Conservation (phyloP, 2,888 invertebrate genomes). For the Andrena trimmerana region DNA sequence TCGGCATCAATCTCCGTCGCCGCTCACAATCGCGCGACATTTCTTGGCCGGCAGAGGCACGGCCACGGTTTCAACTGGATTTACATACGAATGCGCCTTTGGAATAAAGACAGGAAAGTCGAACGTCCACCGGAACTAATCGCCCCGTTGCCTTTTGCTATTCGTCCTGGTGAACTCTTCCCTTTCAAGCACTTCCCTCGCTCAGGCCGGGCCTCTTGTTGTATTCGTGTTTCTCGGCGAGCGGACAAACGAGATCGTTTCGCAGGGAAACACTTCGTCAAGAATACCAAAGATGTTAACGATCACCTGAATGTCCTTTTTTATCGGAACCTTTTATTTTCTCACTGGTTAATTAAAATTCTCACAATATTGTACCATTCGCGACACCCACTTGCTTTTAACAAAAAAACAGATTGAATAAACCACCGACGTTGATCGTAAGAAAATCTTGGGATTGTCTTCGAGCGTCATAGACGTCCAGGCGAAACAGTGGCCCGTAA, state of each 20-base stretch:
- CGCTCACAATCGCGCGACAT: constrained; percentile 10
- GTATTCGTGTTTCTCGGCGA: constrained; percentile 18
- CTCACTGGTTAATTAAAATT: neutral
- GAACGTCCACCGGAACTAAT: constrained; percentile 80
- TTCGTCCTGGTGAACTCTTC: constrained; percentile 56
- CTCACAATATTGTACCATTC: no score
- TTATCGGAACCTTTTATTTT: no score
- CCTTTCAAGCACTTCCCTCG: constrained; percentile 32
- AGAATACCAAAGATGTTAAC: constrained; percentile 9
- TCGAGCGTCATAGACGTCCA: neutral
- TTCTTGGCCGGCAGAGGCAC: constrained; percentile 13
- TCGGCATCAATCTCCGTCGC: constrained; percentile 54
- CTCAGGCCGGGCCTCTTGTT: constrained; percentile 20
- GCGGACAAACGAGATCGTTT: constrained; percentile 29
- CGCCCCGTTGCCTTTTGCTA: constrained; percentile 66
- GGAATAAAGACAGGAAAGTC: constrained; percentile 77
- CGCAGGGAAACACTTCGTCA: constrained; percentile 11
- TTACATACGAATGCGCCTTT: constrained; percentile 80
- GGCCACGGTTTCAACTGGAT: constrained; percentile 57
- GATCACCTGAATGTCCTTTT: no score
- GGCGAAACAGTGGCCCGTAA: neutral
- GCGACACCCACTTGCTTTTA: no score
- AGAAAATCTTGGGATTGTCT: no score
- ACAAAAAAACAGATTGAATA: no score
- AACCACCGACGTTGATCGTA: no score